Evolutionary conservation across 2,888 invertebrate genomes (phyloP), one percentile per base, ranked within the genome.

Genomic region (Ochropleura leucogaster): DNA sequence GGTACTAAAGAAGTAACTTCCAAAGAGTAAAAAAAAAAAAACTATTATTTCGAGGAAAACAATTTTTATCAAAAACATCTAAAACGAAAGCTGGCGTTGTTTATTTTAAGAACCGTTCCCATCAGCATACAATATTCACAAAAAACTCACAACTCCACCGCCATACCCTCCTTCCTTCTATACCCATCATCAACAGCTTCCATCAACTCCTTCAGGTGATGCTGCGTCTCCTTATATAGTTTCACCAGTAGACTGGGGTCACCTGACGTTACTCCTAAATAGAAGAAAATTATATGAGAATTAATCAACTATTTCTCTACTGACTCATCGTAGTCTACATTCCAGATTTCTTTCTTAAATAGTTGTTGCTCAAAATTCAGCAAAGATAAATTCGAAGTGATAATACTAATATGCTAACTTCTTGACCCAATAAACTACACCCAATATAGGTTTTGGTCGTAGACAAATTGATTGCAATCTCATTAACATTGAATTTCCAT

Each of bases 101-200:
- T 30, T 30, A 30, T 30, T 30, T 30, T 30, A 30, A 30, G 30
- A 30, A 30, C 30, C 30, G 3, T 30, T 30, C 3, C 30, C 30
- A 30, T 30, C 30, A 30, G 30, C 3, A 30, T 2, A 30, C 30
- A 30, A 30, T 30, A 2, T 30, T 30, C 30, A 30, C 30, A 30
- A 30, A 30, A 30, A 1, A 94, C 95, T 94, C 81, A 96, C 96
- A 92, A 89, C 12, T 90, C 86, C 0, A 55, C n/a, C 40, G 93
- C 71, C 18, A 74, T 78, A 0, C 77, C 73, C 68, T 94, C 94
- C 55, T 90, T 94, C 70, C 59, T 90, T 65, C 59, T 84, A 30
- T 91, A 91, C 0, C 83, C 88, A 5, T 94, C 93, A 1, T 84
- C 55, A 0, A 94, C 85, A 44, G 83, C 86, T 0, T 90, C 90